Base-by-base conservation (phyloP, 1,140 invertebrate species). In the Geopemphigus sp. region DNA sequence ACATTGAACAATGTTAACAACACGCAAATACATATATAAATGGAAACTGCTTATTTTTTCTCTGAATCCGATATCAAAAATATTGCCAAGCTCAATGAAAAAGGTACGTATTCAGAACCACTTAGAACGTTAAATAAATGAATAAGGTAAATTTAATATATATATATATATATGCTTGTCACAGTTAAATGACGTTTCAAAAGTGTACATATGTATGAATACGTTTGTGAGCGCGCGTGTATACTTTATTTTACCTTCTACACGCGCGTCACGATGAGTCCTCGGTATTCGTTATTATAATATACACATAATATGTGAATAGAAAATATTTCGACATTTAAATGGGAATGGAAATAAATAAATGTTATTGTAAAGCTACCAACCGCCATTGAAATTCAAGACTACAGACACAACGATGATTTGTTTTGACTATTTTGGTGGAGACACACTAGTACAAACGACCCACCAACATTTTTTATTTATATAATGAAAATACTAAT, bases 261-360 rank as follows among this genome's bases (percentile, higher is more conserved):
- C 22, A 22, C 66, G 22, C 39, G 39, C 45, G 45, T 68, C 66
- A 68, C 66, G 66, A 68, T 68, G 66, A 68, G 66, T 68, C 66
- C 45, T 68, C 66, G 45, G 66, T 68, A 68, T 68, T 68, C 66
- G 66, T 68, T 68, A 68, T 68, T 68, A 68, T 68, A 47, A 68
- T 68, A 68, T 26, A 68, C 66, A 8, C 66, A 68, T 68, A 50
- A 68, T 68, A 50, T 47, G 15, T 68, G 66, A 68, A 68, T 68
- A 68, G 66, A 68, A 68, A 68, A 68, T 68, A 68, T 68, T 68
- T 68, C 66, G 66, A 68, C 66, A 68, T 68, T 68, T 68, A 68
- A 68, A 68, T 68, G 6, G 66, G 45, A 68, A 68, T 68, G 45
- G 47, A 68, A 68, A 68, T 68, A 68, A 68, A 68, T 68, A 68